These are phyloP conservation scores for Norana najaformis DNA, from an alignment of 2,888 invertebrate genomes.

Conservation along the genomic window DNA sequence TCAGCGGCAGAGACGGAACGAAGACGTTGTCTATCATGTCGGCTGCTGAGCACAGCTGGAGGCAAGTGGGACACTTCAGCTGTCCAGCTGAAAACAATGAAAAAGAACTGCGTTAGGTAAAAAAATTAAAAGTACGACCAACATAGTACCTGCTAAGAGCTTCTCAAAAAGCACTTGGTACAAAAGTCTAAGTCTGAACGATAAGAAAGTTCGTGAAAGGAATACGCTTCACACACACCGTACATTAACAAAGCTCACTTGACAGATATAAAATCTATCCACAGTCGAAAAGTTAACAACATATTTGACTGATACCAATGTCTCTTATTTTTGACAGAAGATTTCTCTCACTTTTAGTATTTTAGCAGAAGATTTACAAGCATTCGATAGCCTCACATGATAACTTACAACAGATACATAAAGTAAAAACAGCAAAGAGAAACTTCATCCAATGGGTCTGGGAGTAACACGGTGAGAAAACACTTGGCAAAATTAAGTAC, in stretches of 20 bases:
- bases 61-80: conserved; percentile 75
- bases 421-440: too few relatives aligned
- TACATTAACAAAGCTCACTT: neutral
- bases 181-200: neutral
- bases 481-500: too few relatives aligned
- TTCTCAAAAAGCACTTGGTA: neutral
- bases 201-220: neutral
- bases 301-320: too few relatives aligned
- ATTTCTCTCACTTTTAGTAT: too few relatives aligned
- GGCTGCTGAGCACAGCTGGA: conserved; percentile 73
- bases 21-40: conserved; percentile 84
- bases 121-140: neutral
- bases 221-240: neutral
- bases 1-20: conserved; percentile 42
- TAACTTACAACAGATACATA: too few relatives aligned
- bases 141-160: neutral
- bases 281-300: too few relatives aligned
- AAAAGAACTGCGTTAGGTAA: neutral
- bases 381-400: too few relatives aligned
- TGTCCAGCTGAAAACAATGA: conserved; percentile 36
- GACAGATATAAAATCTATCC: neutral
- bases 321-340: too few relatives aligned
- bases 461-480: too few relatives aligned
- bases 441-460: too few relatives aligned
- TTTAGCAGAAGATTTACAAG: too few relatives aligned